phyloP scores from a whole-genome alignment of 2,888 invertebrate species.

The Papilio elwesi region DNA sequence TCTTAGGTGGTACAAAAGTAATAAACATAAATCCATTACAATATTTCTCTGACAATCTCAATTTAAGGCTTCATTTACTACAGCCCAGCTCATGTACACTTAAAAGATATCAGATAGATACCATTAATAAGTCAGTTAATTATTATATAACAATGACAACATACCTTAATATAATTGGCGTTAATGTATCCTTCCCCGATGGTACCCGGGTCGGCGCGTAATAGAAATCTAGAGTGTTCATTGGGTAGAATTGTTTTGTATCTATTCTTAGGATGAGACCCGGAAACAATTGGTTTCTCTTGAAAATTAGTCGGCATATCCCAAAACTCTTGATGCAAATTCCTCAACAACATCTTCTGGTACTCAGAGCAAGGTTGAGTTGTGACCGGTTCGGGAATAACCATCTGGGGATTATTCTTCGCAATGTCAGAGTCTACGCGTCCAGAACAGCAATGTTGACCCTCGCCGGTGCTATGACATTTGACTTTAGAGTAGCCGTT shows the following conservation, averaged over 20 bases:
- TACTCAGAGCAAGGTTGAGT: slow-evolving; percentile 84
- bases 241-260: slow-evolving; percentile 96
- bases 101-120: too few species aligned
- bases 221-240: slow-evolving; percentile 92
- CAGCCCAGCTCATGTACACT: neutral
- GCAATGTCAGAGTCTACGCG: slow-evolving; percentile 60
- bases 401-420: slow-evolving; percentile 71
- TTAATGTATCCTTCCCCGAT: slow-evolving; percentile 92
- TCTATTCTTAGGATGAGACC: slow-evolving; percentile 94
- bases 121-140: neutral
- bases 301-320: slow-evolving; percentile 96
- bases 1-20: too few species aligned
- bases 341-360: slow-evolving; percentile 85
- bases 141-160: slow-evolving; percentile 30
- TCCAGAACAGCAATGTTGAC: slow-evolving; percentile 68
- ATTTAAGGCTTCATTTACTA: neutral
- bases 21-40: too few species aligned
- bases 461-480: slow-evolving; percentile 63
- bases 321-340: slow-evolving; percentile 94
- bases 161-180: slow-evolving; percentile 96
- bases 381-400: slow-evolving; percentile 64
- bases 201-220: slow-evolving; percentile 80
- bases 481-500: slow-evolving; percentile 80
- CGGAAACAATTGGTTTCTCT: slow-evolving; percentile 94
- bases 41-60: too few species aligned